These are phyloP conservation scores for Caenorhabditis sp. DNA, from an alignment of 2,888 invertebrate species.

Conservation along the genomic window DNA sequence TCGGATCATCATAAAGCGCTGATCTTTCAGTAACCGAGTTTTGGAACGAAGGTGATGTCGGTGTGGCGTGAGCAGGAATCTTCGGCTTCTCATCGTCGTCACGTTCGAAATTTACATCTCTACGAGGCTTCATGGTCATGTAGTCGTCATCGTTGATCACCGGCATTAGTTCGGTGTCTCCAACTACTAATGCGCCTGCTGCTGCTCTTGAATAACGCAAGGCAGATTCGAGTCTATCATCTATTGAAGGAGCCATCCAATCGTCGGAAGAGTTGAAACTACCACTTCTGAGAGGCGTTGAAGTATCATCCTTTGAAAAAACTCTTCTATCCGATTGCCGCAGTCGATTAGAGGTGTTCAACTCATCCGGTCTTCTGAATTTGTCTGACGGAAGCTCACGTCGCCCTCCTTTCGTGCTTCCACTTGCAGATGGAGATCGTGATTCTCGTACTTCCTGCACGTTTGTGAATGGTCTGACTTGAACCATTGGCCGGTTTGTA, in stretches of 20 bases:
- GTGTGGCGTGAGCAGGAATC: constrained; percentile 25
- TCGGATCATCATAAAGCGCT: constrained; percentile 57
- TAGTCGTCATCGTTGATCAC: constrained; percentile 71
- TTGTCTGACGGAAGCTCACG: constrained; percentile 33
- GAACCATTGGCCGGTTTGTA: constrained; percentile 50
- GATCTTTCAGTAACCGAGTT: constrained; percentile 38
- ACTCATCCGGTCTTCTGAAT: constrained; percentile 33
- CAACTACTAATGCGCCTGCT: constrained; percentile 55
- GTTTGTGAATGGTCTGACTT: constrained; percentile 46
- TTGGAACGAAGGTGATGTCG: too few relatives aligned
- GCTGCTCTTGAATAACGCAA: constrained; percentile 33
- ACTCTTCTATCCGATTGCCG: constrained; percentile 49
- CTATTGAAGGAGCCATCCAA: constrained; percentile 27
- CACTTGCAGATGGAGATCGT: constrained; percentile 54
- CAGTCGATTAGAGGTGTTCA: constrained; percentile 30
- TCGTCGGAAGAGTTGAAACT: constrained; percentile 16
- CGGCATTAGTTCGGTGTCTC: constrained; percentile 62
- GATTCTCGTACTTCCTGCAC: constrained; percentile 45
- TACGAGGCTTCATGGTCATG: constrained; percentile 76
- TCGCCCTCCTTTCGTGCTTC: constrained; percentile 35
- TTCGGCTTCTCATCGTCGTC: neutral
- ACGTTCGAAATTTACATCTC: constrained; percentile 35
- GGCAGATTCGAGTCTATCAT: constrained; percentile 35
- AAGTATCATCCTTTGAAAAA: too few relatives aligned
- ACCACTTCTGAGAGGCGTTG: too few relatives aligned